phyloP scores from a whole-genome alignment of 2,113 vertebrate genomes.

The Syngnathus scovelli region DNA sequence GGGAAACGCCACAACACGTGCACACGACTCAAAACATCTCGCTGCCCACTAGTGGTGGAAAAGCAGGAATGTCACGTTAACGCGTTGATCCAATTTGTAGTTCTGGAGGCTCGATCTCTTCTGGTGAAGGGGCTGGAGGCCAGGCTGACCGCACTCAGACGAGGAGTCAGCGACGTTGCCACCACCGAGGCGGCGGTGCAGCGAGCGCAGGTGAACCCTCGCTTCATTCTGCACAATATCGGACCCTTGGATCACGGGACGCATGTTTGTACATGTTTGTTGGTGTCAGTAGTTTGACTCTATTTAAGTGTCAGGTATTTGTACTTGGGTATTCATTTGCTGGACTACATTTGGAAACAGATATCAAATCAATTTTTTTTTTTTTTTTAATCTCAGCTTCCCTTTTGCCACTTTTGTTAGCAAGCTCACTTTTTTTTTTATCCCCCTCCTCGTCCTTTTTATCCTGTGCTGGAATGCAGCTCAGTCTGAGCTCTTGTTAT shows the following conservation, averaged over 20 bases:
- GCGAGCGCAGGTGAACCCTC: conserved; percentile 65
- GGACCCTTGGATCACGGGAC: conserved; percentile 19
- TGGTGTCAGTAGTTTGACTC: not conserved
- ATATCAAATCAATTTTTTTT: not conserved
- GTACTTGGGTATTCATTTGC: too few species aligned
- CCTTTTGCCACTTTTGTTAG: too few species aligned
- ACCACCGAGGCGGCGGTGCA: conserved; percentile 72
- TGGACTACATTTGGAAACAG: too few species aligned
- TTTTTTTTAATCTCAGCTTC: conserved; percentile 4
- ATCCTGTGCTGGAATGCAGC: conserved; percentile 52
- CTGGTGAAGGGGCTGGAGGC: conserved; percentile 70
- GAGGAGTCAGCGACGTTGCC: conserved; percentile 62
- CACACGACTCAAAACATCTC: not conserved
- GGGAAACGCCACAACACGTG: conserved; percentile 8
- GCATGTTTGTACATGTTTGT: conserved; percentile 5
- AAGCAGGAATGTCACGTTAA: conserved; percentile 1
- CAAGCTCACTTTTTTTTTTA: not conserved
- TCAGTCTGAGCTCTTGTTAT: conserved; percentile 52
- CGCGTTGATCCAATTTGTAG: conserved; percentile 58
- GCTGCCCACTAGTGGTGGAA: conserved; percentile 41
- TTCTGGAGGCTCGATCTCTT: conserved; percentile 38
- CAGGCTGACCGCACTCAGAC: conserved; percentile 55
- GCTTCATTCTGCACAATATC: conserved; percentile 32
- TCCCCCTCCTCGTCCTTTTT: conserved; percentile 14
- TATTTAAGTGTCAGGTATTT: too few species aligned